Base-by-base conservation (phyloP, 2,888 invertebrate species). In the Callosobruchus maculatus region DNA sequence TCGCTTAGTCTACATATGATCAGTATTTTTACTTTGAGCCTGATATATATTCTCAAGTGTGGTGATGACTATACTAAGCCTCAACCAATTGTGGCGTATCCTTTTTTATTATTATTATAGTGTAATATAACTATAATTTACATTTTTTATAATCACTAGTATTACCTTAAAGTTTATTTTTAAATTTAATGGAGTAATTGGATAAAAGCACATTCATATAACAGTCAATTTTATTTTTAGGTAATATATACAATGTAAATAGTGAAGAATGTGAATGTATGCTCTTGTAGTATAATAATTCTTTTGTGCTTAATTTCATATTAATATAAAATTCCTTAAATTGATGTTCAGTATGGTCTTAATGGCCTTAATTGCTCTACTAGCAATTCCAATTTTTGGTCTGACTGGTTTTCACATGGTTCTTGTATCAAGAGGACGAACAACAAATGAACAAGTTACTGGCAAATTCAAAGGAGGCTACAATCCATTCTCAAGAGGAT, bases 381-480 rank as follows among this genome's bases (percentile, higher is more conserved):
- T 99, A 82, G 94, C 97, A 84, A 95, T 99, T 86, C 99, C 99
- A 77, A 97, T 99, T 83, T 94, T 97, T 88, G 99, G 99, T 80
- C 90, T 99, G 85, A 98, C 99, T 76, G 97, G 97, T 77, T 99
- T 99, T 89, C 99, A 99, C 88, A 94, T 98, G 90, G 95, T 99
- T 83, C 91, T 99, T 80, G 98, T 99, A 73, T 95, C 97, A 30
- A 90, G 98, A 77, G 99, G 99, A 67, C 91, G 99, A 79, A 99
- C 99, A 74, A 99, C 99, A 79, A 99, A 99, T 89, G 99, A 99
- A 89, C 99, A 99, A 91, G 99, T 99, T 77, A 99, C 99, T 20
- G 98, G 98, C 74, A 99, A 99, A 90, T 99, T 99, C 90, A 96
- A 97, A 85, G 97, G 97, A 73, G 99, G 98, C 67, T 97, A 96